Evolutionary conservation across 1,140 invertebrate species (phyloP).

Genomic region (Macrosteles quadrilineatus): DNA sequence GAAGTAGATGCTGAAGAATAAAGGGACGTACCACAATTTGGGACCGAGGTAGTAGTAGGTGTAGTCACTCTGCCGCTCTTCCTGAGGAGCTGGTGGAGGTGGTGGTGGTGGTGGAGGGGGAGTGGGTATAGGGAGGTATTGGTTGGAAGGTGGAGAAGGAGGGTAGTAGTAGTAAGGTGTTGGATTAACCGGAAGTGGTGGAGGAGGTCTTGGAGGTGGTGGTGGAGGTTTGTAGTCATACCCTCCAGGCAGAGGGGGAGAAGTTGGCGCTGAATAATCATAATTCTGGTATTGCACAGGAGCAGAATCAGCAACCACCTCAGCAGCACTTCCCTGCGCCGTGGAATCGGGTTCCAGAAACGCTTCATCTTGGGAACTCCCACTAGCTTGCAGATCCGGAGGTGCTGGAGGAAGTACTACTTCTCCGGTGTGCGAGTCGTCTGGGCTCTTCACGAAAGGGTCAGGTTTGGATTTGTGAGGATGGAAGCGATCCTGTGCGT

Average conservation of each 20-base stretch:
- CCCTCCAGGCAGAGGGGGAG: background rate
- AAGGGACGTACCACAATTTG: slow-evolving; percentile 78
- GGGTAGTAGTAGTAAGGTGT: background rate
- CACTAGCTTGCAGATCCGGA: background rate
- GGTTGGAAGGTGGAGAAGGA: background rate
- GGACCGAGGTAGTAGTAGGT: slow-evolving; percentile 80
- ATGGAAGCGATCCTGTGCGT: slow-evolving; percentile 12
- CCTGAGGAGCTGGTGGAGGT: slow-evolving; percentile 12
- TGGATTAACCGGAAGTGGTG: background rate
- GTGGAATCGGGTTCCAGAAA: too few species aligned
- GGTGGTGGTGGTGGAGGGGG: slow-evolving; percentile 27
- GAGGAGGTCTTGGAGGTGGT: background rate
- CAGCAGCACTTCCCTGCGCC: background rate
- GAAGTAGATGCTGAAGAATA: slow-evolving; percentile 84
- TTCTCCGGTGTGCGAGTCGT: background rate
- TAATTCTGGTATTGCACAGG: background rate
- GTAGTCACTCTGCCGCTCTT: slow-evolving; percentile 50
- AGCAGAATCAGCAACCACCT: background rate
- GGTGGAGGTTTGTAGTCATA: background rate
- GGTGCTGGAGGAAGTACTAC: background rate
- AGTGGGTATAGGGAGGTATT: background rate
- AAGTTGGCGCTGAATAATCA: background rate
- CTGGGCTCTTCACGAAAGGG: background rate
- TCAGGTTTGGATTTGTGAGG: background rate
- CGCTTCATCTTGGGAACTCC: background rate